These are phyloP conservation scores for Coptodon rendalli DNA, from an alignment of 2,113 vertebrate genomes.

Conservation along the genomic window DNA sequence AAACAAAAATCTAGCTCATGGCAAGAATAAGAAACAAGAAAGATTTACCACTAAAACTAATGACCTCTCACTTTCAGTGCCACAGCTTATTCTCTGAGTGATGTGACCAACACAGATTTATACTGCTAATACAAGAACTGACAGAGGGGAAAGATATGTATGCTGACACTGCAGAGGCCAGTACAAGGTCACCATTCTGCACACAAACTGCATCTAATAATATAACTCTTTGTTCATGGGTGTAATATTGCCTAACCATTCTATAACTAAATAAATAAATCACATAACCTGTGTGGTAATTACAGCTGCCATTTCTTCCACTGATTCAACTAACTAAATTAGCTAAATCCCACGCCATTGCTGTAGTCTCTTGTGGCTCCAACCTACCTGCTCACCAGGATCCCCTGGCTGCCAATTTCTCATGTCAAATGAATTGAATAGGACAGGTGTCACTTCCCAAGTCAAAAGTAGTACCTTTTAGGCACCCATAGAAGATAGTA, in stretches of 20 bases:
- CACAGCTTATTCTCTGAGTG: background rate
- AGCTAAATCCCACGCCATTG: background rate
- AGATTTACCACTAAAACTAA: background rate
- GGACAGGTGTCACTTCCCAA: background rate
- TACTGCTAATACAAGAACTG: background rate
- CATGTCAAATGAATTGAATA: background rate
- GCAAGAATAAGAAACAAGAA: background rate
- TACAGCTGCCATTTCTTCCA: background rate
- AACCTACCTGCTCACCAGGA: background rate
- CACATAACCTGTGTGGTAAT: background rate
- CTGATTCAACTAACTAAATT: background rate
- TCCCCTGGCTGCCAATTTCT: background rate
- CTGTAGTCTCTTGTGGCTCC: background rate
- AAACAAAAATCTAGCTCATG: background rate
- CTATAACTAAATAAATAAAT: background rate
- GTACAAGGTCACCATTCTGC: background rate
- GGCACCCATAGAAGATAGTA: background rate
- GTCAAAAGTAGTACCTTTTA: background rate
- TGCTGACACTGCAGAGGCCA: background rate
- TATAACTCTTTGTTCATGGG: background rate
- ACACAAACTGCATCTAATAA: background rate
- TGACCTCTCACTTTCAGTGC: background rate
- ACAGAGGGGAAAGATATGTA: background rate
- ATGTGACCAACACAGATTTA: background rate
- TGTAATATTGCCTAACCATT: background rate